Evolutionary conservation across 2,113 vertebrate species (phyloP).

Genomic region (Sisor rabdophorus): DNA sequence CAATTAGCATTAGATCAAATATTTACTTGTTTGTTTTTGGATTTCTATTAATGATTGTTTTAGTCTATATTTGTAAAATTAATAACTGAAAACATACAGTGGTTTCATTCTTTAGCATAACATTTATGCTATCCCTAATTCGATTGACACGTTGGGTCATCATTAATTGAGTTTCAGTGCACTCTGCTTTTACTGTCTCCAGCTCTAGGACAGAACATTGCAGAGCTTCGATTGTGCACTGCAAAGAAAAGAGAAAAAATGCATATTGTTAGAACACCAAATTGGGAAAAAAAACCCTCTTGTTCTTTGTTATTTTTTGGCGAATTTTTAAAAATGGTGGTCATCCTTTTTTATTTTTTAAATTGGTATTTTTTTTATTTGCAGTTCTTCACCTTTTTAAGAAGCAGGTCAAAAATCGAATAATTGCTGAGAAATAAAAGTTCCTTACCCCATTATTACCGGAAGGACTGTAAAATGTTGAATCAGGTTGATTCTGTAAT

Average conservation of each 20-base stretch:
- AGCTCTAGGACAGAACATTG: neutral
- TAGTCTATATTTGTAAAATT: neutral
- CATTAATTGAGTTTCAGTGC: neutral
- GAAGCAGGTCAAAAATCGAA: neutral
- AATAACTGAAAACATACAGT: neutral
- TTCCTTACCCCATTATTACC: constrained; percentile 42
- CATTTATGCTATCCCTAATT: neutral
- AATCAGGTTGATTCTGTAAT: rapidly evolving
- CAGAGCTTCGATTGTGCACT: neutral
- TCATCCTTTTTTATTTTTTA: constrained; percentile 12
- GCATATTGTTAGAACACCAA: neutral
- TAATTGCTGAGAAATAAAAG: neutral
- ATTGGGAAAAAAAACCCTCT: neutral
- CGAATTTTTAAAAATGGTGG: neutral
- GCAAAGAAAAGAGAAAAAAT: neutral
- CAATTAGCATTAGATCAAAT: neutral
- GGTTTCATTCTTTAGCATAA: neutral
- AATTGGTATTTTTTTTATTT: constrained; percentile 28
- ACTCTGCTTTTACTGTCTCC: rapidly evolving
- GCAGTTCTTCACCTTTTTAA: constrained; percentile 30
- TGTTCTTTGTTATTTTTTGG: neutral
- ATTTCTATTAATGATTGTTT: neutral
- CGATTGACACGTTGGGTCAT: rapidly evolving
- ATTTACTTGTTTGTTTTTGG: neutral
- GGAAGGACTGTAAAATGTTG: constrained; percentile 41